These are phyloP conservation scores for Xylophagus ater DNA, from an alignment of 2,888 invertebrate genomes.

Conservation along the genomic window DNA sequence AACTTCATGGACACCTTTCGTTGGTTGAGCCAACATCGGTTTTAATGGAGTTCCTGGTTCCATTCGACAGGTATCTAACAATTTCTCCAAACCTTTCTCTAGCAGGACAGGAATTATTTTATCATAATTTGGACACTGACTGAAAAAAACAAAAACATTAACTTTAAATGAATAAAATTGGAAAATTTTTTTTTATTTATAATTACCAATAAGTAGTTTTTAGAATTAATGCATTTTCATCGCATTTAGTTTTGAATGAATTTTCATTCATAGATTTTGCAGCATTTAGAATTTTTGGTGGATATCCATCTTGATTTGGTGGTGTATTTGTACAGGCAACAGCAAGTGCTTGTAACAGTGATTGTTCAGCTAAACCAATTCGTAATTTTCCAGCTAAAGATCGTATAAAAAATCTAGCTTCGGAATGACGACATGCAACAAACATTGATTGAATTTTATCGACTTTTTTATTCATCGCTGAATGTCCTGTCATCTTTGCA, in stretches of 20 bases:
- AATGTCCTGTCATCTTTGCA: conserved; percentile 70
- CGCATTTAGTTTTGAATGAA: conserved; percentile 60
- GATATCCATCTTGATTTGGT: conserved; percentile 50
- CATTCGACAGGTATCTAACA: conserved; percentile 73
- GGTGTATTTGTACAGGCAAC: conserved; percentile 73
- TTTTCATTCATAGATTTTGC: conserved; percentile 53
- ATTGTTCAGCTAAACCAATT: conserved; percentile 95
- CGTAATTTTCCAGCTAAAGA: conserved; percentile 88
- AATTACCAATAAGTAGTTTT: conserved; percentile 86
- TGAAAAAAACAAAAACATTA: conserved; percentile 32
- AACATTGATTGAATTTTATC: conserved; percentile 85
- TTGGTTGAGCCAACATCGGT: conserved; percentile 98
- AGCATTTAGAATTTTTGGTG: conserved; percentile 52
- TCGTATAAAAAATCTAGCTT: conserved; percentile 81
- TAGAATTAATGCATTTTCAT: conserved; percentile 60
- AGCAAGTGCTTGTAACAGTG: conserved; percentile 81
- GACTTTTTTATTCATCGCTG: conserved; percentile 72
- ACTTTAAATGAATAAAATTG: background rate
- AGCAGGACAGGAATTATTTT: conserved; percentile 68
- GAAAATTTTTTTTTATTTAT: conserved; percentile 4
- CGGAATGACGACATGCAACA: conserved; percentile 78
- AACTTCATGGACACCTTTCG: conserved; percentile 85
- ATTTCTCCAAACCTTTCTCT: conserved; percentile 57
- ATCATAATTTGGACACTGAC: conserved; percentile 93
- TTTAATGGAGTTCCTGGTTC: conserved; percentile 89